Evolutionary conservation across 2,113 vertebrate genomes (phyloP), one percentile per base, ranked within the genome.

Genomic region (Dipodomys spectabilis): DNA sequence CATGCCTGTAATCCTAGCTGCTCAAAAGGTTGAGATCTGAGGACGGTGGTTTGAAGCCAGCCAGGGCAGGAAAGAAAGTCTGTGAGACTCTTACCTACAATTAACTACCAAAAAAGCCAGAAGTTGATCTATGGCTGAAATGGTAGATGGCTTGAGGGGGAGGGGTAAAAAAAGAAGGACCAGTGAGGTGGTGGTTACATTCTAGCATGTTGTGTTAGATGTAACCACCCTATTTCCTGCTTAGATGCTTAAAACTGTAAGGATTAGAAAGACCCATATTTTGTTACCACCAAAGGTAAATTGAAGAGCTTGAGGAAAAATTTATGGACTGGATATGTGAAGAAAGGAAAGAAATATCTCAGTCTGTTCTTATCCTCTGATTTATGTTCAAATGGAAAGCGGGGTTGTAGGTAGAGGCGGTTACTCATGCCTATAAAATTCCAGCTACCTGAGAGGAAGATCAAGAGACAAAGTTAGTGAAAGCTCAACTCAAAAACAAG

Each of bases 251-350:
- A 78, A 22, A 77, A 64, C 12, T 83, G 57, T 32, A 82, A 67
- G 32, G 35, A 27, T 78, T 62, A 53, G 35, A 57, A 92, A 82
- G 75, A 86, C 25, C 45, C 6, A 10, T 16, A 1, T 86, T 73
- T 83, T 69, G 27, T 81, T 78, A 78, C 64, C 84, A 78, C 77
- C 32, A 79, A 68, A 81, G 78, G 64, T 77, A 69, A 45, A 77
- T 53, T 45, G 68, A 93, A 22, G 57, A 60, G 57, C 45, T 74
- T 79, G 78, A 92, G 39, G 35, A 89, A 91, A 94, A 39, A 49
- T 12, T 49, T 49, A 68, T 45, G 64, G 35, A 3, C 68, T 91
- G n/a, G 9, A 18, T 68, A 44, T 72, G 32, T n/a, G 71, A 72
- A 64, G 11, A 53, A 80, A 64, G 28, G 23, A 6, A 44, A 7